Evolutionary conservation across 2,797 vertebrate genomes (phyloP).

Genomic region (Hemibagrus guttatus): DNA sequence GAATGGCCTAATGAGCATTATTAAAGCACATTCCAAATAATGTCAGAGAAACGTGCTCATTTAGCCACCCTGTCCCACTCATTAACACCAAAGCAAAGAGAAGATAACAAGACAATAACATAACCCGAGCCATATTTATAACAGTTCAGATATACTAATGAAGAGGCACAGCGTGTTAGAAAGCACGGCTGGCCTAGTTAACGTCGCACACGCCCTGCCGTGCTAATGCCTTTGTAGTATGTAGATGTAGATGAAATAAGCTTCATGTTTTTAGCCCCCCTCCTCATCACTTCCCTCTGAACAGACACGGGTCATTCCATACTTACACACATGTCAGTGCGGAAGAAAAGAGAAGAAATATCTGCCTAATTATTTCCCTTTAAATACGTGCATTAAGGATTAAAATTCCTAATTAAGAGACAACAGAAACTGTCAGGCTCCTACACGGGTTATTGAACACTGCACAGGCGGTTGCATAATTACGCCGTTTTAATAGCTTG

Average conservation of each 20-base stretch:
- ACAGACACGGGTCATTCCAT: constrained; percentile 70
- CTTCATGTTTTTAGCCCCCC: constrained; percentile 45
- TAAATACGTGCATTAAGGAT: constrained; percentile 84
- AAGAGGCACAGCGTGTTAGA: constrained; percentile 59
- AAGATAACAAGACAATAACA: constrained; percentile 74
- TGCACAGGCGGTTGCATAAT: constrained; percentile 82
- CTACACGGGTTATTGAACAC: constrained; percentile 86
- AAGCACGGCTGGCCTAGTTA: constrained; percentile 61
- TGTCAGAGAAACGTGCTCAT: constrained; percentile 69
- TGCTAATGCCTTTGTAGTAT: constrained; percentile 68
- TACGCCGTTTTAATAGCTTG: constrained; percentile 82
- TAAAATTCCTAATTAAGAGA: constrained; percentile 92
- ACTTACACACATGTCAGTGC: constrained; percentile 71
- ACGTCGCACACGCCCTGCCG: constrained; percentile 24
- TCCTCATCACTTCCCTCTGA: not conserved
- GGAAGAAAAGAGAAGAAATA: constrained; percentile 75
- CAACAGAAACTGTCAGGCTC: constrained; percentile 85
- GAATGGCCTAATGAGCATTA: constrained; percentile 73
- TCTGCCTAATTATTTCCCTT: constrained; percentile 89
- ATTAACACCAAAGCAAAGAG: constrained; percentile 73
- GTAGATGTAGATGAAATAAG: constrained; percentile 71
- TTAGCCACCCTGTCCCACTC: constrained; percentile 71
- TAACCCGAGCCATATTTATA: constrained; percentile 66
- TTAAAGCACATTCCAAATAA: constrained; percentile 72
- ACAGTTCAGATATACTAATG: constrained; percentile 70